Conservation (phyloP, 2,797 vertebrate species). For the Cuniculus paca region DNA sequence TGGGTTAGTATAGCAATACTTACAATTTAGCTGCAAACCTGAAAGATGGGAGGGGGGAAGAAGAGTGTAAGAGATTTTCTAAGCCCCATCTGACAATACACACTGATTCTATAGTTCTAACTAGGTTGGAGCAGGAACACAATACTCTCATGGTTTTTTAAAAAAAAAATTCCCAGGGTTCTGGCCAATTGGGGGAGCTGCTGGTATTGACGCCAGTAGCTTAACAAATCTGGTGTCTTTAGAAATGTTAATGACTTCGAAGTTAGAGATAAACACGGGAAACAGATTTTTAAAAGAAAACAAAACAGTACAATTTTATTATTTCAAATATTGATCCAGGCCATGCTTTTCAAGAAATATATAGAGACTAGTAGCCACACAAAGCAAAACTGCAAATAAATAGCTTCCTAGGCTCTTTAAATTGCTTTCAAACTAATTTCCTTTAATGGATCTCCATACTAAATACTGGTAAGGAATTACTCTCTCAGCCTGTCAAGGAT, state of each 20-base stretch:
- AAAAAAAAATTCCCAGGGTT: neutral
- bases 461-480: neutral
- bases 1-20: neutral
- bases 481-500: neutral
- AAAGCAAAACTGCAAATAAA: slow-evolving; percentile 19
- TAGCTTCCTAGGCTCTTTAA: neutral
- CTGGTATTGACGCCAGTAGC: neutral
- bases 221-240: neutral
- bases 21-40: neutral
- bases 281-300: slow-evolving; percentile 16
- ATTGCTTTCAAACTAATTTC: neutral
- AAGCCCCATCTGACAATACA: neutral
- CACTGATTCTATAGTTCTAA: neutral
- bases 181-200: neutral
- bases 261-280: neutral
- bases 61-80: neutral
- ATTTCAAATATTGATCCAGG: slow-evolving; percentile 2
- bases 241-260: slow-evolving; percentile 34
- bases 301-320: neutral
- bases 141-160: neutral
- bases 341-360: neutral
- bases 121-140: neutral
- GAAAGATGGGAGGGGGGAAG: neutral
- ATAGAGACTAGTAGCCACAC: neutral
- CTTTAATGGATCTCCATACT: neutral